phyloP scores from a whole-genome alignment of 30 jellyfish, hydroid and myxozoan species.

The Aurelia sp. region DNA sequence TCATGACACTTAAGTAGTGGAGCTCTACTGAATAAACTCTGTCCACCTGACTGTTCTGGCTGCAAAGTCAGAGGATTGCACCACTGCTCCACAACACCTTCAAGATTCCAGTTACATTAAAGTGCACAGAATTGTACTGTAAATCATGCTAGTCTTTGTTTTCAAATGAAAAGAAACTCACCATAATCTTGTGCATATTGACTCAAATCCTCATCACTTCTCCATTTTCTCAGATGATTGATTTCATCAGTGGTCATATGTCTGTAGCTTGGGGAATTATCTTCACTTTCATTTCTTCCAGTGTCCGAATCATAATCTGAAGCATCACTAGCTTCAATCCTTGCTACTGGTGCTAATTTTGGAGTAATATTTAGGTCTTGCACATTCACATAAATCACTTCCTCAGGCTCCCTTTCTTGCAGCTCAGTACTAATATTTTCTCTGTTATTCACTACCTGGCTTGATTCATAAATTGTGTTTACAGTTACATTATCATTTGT shows the following conservation, averaged over 20 bases:
- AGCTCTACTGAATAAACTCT: no score
- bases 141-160: no score
- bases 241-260: slow-evolving; percentile 89
- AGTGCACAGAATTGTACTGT: no score
- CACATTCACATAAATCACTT: slow-evolving; percentile 78
- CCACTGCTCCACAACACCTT: no score
- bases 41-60: no score
- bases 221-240: slow-evolving; percentile 65
- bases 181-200: slow-evolving; percentile 51
- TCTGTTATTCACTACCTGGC: background rate
- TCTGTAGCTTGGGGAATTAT: slow-evolving; percentile 66
- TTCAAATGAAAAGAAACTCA: background rate
- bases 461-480: slow-evolving; percentile 26
- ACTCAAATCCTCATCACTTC: slow-evolving; percentile 78
- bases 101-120: no score
- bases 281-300: slow-evolving; percentile 38
- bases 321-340: slow-evolving; percentile 65
- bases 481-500: slow-evolving; percentile 48
- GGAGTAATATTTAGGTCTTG: slow-evolving; percentile 28
- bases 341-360: slow-evolving; percentile 55
- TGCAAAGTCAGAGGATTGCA: no score
- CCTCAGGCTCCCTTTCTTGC: slow-evolving; percentile 62
- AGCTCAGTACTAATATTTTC: slow-evolving; percentile 16
- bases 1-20: no score
- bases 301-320: slow-evolving; percentile 77